Base-by-base conservation (phyloP, 2,797 vertebrate genomes). In the Mormyrus hasselquistii region DNA sequence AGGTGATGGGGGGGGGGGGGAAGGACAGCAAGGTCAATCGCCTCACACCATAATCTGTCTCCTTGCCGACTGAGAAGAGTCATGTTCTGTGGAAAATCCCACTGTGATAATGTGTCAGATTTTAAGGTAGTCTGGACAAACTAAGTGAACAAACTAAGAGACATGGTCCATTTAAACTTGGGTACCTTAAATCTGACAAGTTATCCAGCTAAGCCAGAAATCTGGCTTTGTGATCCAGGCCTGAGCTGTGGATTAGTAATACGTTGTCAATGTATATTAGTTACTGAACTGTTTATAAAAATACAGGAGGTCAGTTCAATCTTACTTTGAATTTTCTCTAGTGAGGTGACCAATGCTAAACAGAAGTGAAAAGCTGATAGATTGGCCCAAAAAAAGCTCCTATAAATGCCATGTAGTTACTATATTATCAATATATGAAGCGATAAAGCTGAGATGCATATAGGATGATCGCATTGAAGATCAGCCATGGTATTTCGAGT, bases 71-170 rank as follows among this genome's bases (percentile, higher is more conserved):
- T 94, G 93, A 94, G 94, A 95, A 94, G 95, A 93, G 90, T 93
- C 91, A 92, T 93, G 94, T 92, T 93, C 94, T 92, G 90, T 95
- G 95, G 95, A 95, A 96, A 95, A 95, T 95, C 95, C 95, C 94
- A 93, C 92, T 94, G 93, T 91, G 92, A 95, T 62, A 25, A 62
- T 62, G 57, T 62, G 25, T 69, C 9, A 1, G 62, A 69, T 69
- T 69, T 69, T 29, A 69, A 69, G 62, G 22, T 34, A 12, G 62
- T 69, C 9, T 69, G 22, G 25, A 69, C 22, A 29, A 65, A 10
- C 9, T 22, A 59, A 22, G 57, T 3, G 22, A 65, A 65, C 1
- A 9, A n/a, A n/a, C 25, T 29, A 29, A 29, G 22, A 65, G 25
- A 65, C 22, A 65, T 9, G 25, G 29, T 34, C 65, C 10, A 34